These are phyloP conservation scores for Aquila chrysaetos DNA, from an alignment of 2,797 vertebrate species.

Conservation along the genomic window DNA sequence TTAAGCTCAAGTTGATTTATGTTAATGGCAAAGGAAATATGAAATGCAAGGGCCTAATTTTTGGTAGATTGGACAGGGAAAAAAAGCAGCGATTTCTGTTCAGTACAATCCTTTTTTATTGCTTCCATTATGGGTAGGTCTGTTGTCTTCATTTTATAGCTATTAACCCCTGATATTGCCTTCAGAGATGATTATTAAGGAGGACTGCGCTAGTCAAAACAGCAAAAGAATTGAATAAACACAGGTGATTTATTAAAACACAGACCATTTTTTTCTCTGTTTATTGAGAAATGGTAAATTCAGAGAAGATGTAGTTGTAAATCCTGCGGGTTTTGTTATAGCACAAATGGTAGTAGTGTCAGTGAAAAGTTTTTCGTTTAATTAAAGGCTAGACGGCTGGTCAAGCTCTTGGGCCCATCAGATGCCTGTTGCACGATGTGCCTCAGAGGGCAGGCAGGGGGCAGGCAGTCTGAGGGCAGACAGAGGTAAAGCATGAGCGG, in stretches of 20 bases:
- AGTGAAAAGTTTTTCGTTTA: background rate
- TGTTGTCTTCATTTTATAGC: conserved; percentile 1
- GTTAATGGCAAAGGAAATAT: conserved; percentile 24
- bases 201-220: background rate
- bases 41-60: background rate
- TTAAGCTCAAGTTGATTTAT: conserved; percentile 47
- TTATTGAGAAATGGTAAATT: background rate
- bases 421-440: fast-evolving
- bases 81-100: background rate
- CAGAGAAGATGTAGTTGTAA: background rate
- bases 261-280: background rate
- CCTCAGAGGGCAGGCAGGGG: background rate
- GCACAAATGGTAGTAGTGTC: background rate
- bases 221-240: background rate
- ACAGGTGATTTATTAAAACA: background rate
- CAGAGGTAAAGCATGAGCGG: fast-evolving
- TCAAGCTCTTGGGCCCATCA: background rate
- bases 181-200: conserved; percentile 1
- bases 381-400: background rate
- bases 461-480: background rate
- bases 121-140: background rate
- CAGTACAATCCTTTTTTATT: background rate
- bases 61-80: background rate
- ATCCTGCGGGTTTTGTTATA: background rate
- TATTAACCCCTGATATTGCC: background rate